These are phyloP conservation scores for Drosophila guanche DNA, from an alignment of 1,140 invertebrate genomes.

Conservation along the genomic window DNA sequence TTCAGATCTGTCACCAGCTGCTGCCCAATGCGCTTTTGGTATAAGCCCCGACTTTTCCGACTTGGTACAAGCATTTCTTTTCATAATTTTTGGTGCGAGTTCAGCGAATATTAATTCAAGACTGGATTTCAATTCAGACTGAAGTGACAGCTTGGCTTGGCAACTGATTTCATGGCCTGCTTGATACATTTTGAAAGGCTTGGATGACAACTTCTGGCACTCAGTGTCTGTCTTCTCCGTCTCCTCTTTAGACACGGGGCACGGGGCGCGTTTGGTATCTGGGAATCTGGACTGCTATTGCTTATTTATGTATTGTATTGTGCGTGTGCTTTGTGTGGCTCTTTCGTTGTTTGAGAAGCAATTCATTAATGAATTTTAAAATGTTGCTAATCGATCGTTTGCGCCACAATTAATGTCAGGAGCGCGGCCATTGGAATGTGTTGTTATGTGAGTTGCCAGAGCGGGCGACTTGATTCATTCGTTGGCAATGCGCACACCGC, in stretches of 20 bases:
- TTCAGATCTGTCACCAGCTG: not conserved
- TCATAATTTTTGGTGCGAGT: not conserved
- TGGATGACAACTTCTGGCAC: conserved; percentile 23
- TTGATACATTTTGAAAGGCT: too few relatives aligned
- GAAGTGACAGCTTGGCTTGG: too few relatives aligned
- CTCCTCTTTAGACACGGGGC: conserved; percentile 31
- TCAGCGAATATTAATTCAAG: too few relatives aligned
- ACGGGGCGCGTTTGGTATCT: conserved; percentile 39
- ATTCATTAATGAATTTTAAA: conserved; percentile 82
- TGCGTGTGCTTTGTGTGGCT: conserved; percentile 30
- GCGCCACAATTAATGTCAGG: conserved; percentile 80
- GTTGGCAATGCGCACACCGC: conserved; percentile 17
- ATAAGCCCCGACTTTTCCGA: not conserved
- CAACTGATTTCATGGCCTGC: too few relatives aligned
- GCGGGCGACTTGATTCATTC: conserved; percentile 49
- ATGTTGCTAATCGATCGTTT: conserved; percentile 80
- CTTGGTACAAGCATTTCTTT: not conserved
- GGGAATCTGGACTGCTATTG: not conserved
- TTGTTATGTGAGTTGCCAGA: conserved; percentile 60
- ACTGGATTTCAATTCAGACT: too few relatives aligned
- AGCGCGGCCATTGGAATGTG: conserved; percentile 72
- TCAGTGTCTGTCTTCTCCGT: conserved; percentile 34
- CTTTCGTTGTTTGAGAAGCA: conserved; percentile 64
- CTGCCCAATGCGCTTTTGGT: not conserved
- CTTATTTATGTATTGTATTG: conserved; percentile 77